Evolutionary conservation across 1,140 invertebrate genomes (phyloP).

Genomic region (Nasonia vitripennis): DNA sequence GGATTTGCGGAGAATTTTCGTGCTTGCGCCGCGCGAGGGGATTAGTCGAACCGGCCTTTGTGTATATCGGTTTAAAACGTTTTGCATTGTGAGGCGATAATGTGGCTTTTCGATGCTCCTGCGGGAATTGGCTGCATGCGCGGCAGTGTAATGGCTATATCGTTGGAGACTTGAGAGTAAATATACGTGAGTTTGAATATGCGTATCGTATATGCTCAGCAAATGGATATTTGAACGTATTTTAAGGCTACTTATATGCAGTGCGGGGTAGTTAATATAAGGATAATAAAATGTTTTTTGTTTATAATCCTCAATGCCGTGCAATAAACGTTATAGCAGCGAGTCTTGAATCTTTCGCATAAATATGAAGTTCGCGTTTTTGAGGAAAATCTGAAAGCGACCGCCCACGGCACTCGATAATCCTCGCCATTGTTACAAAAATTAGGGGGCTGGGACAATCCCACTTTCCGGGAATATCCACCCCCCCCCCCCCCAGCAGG

Average conservation of each 20-base stretch:
- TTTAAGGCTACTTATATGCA: neutral
- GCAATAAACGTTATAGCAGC: neutral
- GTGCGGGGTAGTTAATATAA: neutral
- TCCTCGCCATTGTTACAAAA: neutral
- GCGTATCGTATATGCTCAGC: neutral
- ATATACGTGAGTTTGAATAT: neutral
- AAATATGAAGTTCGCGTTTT: neutral
- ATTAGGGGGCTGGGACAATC: neutral
- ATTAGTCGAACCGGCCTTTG: neutral
- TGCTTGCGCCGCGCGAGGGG: neutral
- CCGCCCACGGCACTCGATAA: neutral
- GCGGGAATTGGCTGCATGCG: neutral
- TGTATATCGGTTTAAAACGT: conserved; percentile 10
- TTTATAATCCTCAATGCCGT: neutral
- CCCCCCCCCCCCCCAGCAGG: neutral
- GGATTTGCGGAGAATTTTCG: neutral
- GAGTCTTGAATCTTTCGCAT: neutral
- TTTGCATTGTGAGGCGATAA: neutral
- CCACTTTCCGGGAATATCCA: neutral
- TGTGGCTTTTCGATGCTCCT: conserved; percentile 13
- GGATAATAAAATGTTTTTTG: neutral
- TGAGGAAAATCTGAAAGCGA: neutral
- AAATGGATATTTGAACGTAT: neutral
- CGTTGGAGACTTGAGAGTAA: neutral
- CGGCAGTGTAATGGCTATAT: neutral